phyloP scores from a whole-genome alignment of 2,888 invertebrate genomes.

The Ormyrus pomaceus region DNA sequence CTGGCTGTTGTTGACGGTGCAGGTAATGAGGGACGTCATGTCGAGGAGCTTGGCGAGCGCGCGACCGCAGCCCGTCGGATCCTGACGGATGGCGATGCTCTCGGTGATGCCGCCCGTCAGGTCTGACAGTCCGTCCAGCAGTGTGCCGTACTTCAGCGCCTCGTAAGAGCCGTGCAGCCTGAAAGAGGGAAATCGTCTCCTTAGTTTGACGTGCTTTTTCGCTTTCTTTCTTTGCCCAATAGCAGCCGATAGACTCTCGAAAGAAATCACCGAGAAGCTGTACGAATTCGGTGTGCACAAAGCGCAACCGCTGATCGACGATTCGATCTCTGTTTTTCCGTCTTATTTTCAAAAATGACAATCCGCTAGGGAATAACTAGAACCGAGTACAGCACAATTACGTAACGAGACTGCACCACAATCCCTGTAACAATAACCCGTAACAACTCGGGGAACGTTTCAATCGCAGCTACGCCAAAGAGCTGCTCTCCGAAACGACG shows the following conservation, averaged over 20 bases:
- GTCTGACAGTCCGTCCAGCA: constrained; percentile 91
- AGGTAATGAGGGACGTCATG: constrained; percentile 91
- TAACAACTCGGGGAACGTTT: too few species aligned
- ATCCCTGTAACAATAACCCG: too few species aligned
- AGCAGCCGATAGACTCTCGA: too few species aligned
- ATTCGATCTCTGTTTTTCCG: too few species aligned
- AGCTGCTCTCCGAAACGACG: too few species aligned
- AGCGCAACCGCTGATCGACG: background rate
- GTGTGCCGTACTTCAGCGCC: constrained; percentile 93
- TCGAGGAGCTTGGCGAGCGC: constrained; percentile 84
- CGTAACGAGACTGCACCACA: too few species aligned
- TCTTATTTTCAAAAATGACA: too few species aligned
- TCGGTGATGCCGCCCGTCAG: constrained; percentile 93
- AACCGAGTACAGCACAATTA: too few species aligned
- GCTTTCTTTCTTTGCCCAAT: too few species aligned
- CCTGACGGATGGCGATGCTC: constrained; percentile 84
- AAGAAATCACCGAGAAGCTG: background rate
- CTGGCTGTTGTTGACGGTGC: constrained; percentile 80
- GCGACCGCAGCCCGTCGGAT: constrained; percentile 82
- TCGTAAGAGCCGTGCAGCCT: constrained; percentile 95
- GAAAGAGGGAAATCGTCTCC: constrained; percentile 61
- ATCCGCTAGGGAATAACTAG: too few species aligned
- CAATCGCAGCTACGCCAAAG: too few species aligned
- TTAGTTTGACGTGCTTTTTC: too few species aligned
- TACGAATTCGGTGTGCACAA: background rate